Percentiles rank a stretch among this genome's conserved stretches.
Evolutionary conservation across 2,113 vertebrate genomes (phyloP).

Genomic region (Oryzias javanicus): DNA sequence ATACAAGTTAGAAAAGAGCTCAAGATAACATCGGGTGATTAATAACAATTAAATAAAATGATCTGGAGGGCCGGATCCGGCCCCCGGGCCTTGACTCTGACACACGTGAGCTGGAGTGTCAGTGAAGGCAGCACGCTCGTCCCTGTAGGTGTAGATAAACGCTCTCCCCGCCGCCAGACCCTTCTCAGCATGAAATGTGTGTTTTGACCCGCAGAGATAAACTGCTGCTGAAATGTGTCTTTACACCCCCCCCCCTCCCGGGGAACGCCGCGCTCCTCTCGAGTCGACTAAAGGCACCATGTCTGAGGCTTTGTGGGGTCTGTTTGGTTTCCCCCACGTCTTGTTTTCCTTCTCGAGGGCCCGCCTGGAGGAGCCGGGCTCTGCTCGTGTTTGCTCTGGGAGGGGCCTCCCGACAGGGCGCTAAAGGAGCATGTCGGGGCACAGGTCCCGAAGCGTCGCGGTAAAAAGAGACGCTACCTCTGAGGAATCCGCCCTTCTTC

Average conservation of each 20-base stretch:
- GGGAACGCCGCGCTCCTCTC: conserved; percentile 55
- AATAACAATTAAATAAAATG: too few species aligned
- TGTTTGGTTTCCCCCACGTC: conserved; percentile 72
- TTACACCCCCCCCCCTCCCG: conserved; percentile 53
- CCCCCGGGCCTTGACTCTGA: too few species aligned
- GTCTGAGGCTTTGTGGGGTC: conserved; percentile 70
- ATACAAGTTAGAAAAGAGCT: too few species aligned
- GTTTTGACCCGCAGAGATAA: conserved; percentile 63
- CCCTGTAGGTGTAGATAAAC: too few species aligned
- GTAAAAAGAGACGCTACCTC: conserved; percentile 75
- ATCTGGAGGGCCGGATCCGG: too few species aligned
- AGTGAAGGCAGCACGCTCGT: too few species aligned
- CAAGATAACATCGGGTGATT: too few species aligned
- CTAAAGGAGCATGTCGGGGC: conserved; percentile 81
- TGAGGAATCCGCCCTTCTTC: conserved; percentile 77
- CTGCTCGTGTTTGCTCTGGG: conserved; percentile 79
- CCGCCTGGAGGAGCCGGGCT: conserved; percentile 57
- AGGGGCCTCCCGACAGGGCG: conserved; percentile 79
- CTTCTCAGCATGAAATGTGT: conserved; percentile 60
- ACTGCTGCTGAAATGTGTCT: conserved; percentile 60
- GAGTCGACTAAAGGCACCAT: conserved; percentile 70
- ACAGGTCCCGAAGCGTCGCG: conserved; percentile 71
- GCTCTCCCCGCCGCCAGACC: conserved; percentile 8
- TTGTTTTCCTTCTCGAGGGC: conserved; percentile 75
- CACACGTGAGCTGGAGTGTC: too few species aligned